Conservation (phyloP, 2,113 vertebrate genomes). For the Rostratula benghalensis region DNA sequence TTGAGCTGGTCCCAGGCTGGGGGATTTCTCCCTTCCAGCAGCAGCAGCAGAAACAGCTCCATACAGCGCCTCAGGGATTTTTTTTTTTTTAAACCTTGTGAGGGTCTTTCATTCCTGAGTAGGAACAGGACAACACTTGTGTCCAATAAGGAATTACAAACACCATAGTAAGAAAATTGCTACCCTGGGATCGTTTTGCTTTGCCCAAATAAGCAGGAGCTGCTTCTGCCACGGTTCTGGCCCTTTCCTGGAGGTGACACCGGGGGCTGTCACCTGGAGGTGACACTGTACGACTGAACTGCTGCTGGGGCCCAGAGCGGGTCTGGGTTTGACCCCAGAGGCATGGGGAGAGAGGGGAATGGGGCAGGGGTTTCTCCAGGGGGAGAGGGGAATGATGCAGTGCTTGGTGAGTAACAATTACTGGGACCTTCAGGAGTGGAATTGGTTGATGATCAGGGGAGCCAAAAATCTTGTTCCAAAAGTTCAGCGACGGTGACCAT, state of each 20-base stretch:
- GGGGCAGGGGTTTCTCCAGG: too few relatives aligned
- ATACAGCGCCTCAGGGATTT: accelerated
- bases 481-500: not conserved
- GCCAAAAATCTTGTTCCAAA: not conserved
- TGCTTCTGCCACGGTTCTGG: accelerated
- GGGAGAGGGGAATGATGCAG: too few relatives aligned
- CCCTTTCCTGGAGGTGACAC: not conserved
- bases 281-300: not conserved
- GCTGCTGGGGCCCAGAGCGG: not conserved
- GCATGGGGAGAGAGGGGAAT: too few relatives aligned
- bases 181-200: not conserved
- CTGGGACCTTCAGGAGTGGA: accelerated
- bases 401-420: accelerated
- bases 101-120: not conserved
- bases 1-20: accelerated
- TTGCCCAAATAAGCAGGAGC: not conserved
- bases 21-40: not conserved
- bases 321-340: not conserved
- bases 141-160: not conserved
- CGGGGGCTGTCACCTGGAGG: not conserved
- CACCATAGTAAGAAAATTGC: not conserved
- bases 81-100: too few relatives aligned
- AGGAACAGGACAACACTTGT: not conserved
- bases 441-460: not conserved
- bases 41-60: not conserved